Evolutionary conservation across 1,140 invertebrate genomes (phyloP).

Genomic region (Daktulosphaira vitifoliae): DNA sequence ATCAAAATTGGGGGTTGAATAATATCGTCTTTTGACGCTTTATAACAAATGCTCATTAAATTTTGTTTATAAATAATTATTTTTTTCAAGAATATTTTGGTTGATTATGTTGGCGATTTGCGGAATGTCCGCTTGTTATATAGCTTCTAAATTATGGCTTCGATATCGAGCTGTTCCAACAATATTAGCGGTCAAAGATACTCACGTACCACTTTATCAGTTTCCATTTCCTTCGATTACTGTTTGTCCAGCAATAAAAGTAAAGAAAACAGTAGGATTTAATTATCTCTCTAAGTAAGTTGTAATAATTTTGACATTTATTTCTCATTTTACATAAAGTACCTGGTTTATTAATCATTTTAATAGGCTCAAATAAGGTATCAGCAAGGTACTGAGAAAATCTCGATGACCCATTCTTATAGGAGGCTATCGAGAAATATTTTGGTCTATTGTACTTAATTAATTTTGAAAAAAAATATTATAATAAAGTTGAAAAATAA

Average conservation of each 20-base stretch:
- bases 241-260: conserved; percentile 40
- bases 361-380: too few species aligned
- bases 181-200: conserved; percentile 39
- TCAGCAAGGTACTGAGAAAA: too few species aligned
- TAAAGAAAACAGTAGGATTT: conserved; percentile 36
- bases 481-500: too few species aligned
- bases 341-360: too few species aligned
- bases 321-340: background rate
- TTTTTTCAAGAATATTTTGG: conserved; percentile 38
- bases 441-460: too few species aligned
- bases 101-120: conserved; percentile 34
- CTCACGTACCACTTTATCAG: conserved; percentile 39
- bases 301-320: background rate
- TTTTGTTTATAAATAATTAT: too few species aligned
- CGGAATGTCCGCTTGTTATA: conserved; percentile 34
- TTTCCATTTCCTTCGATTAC: conserved; percentile 41
- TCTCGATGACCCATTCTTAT: too few species aligned
- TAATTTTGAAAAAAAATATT: too few species aligned
- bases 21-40: too few species aligned
- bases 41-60: too few species aligned
- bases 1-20: too few species aligned
- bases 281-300: conserved; percentile 38
- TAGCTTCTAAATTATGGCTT: conserved; percentile 35
- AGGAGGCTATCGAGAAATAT: too few species aligned
- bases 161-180: conserved; percentile 37